Conservation (phyloP, 2,113 vertebrate species). For the Neodontobutis hainanensis region DNA sequence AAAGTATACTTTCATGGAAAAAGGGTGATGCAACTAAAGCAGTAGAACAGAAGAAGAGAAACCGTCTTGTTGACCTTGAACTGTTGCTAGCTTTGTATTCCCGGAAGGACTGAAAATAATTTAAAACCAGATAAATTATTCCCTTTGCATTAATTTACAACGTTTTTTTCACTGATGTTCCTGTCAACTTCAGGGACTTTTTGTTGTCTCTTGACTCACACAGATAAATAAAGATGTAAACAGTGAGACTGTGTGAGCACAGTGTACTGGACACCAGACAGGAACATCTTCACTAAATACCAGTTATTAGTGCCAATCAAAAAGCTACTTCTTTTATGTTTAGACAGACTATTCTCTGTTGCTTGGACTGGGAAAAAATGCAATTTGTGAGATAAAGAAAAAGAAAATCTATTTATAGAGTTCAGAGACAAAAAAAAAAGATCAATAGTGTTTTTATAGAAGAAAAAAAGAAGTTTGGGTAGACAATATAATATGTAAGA, state of each 20-base stretch:
- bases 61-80: slow-evolving; percentile 8
- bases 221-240: not conserved
- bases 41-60: not conserved
- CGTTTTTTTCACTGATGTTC: no score
- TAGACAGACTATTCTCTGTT: slow-evolving; percentile 2
- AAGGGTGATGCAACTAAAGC: not conserved
- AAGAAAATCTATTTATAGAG: not conserved
- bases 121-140: no score
- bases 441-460: not conserved
- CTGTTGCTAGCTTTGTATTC: not conserved
- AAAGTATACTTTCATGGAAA: not conserved
- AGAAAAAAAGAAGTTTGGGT: not conserved
- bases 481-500: not conserved
- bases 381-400: not conserved
- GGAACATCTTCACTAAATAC: slow-evolving; percentile 10
- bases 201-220: not conserved
- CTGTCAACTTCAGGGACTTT: not conserved
- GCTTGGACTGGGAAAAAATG: not conserved
- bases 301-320: slow-evolving; percentile 14
- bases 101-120: not conserved
- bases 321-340: not conserved
- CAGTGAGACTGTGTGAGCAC: not conserved
- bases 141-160: no score
- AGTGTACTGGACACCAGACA: not conserved
- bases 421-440: not conserved